Percentiles rank a stretch among this genome's conserved stretches.
Evolutionary conservation across 2,888 invertebrate genomes (phyloP).

Genomic region (Ochlodes sylvanus): DNA sequence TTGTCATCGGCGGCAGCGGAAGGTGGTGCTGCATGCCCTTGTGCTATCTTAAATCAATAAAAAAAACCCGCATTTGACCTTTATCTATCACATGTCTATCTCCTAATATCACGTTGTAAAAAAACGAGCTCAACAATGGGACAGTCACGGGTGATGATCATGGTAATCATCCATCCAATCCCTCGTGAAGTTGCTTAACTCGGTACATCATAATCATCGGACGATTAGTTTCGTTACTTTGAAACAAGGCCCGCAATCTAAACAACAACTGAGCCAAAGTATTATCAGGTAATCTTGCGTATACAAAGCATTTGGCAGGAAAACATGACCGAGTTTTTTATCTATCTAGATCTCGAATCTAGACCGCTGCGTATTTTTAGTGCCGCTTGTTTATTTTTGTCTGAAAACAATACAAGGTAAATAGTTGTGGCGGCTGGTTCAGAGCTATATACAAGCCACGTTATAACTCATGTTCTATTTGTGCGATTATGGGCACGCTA

Average conservation of each 20-base stretch:
- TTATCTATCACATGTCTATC: too few species aligned
- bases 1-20: too few species aligned
- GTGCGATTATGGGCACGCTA: too few species aligned
- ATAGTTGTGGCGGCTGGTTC: background rate
- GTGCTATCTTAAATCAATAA: too few species aligned
- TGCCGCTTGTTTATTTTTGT: constrained; percentile 32
- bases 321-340: constrained; percentile 35
- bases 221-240: background rate
- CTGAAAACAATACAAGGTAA: constrained; percentile 30
- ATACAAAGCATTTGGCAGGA: constrained; percentile 22
- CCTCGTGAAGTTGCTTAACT: background rate
- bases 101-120: too few species aligned
- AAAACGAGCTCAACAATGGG: too few species aligned
- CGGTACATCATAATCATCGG: background rate
- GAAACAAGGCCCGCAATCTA: background rate
- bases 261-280: constrained; percentile 5
- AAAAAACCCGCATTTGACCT: too few species aligned
- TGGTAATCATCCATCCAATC: background rate
- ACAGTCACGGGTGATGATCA: too few species aligned
- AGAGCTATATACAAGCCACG: background rate
- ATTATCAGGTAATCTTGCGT: constrained; percentile 27
- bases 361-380: constrained; percentile 34
- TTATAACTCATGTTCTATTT: too few species aligned
- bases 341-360: constrained; percentile 36
- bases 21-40: too few species aligned